Evolutionary conservation across 2,797 vertebrate genomes (phyloP).

Genomic region (Heteromormyrus szaboi): DNA sequence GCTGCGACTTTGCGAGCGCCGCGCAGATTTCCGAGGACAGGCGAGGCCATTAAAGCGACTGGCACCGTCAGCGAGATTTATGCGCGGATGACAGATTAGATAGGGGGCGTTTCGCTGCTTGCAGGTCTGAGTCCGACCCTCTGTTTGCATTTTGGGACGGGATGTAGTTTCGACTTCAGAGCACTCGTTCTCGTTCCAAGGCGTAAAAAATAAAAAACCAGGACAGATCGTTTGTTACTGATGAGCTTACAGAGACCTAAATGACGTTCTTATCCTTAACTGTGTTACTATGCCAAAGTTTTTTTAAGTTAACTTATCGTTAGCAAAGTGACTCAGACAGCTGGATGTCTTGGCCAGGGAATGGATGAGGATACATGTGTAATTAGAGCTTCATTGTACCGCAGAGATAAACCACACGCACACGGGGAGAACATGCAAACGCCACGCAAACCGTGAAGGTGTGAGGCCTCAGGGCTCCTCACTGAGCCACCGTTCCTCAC

Average conservation of each 20-base stretch:
- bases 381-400: not conserved
- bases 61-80: slow-evolving; percentile 99
- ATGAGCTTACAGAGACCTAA: slow-evolving; percentile 2
- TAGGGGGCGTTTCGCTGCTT: slow-evolving; percentile 67
- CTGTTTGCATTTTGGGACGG: slow-evolving; percentile 23
- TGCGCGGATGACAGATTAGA: slow-evolving; percentile 99
- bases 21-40: slow-evolving; percentile 84
- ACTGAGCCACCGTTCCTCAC: not conserved
- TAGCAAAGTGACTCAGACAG: not conserved
- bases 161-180: not conserved
- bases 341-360: not conserved
- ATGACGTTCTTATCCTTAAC: not conserved
- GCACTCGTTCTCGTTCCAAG: not conserved
- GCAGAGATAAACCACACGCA: not conserved
- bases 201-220: not conserved
- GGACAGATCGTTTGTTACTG: slow-evolving; percentile 8
- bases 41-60: slow-evolving; percentile 94
- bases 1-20: slow-evolving; percentile 77
- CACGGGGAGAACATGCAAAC: not conserved
- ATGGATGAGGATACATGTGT: not conserved
- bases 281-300: not conserved
- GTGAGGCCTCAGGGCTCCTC: not conserved
- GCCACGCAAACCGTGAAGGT: not conserved
- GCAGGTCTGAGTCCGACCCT: slow-evolving; percentile 19
- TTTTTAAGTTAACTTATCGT: not conserved